Evolutionary conservation across 2,888 invertebrate species (phyloP), one percentile per base, ranked within the genome.

Genomic region (Lithodes maja): DNA sequence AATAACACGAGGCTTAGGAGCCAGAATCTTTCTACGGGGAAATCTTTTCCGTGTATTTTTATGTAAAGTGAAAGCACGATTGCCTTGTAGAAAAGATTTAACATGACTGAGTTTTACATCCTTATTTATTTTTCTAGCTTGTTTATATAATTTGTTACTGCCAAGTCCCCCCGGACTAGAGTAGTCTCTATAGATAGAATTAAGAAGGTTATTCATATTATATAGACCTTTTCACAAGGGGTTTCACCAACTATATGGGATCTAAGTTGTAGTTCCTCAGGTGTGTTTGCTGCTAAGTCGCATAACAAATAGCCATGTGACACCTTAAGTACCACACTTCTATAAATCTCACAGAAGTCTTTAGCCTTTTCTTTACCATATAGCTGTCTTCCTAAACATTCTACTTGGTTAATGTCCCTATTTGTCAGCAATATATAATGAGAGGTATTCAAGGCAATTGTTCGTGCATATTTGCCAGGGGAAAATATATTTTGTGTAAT

Each of bases 151-250:
- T 52, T n/a, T 78, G 5, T 52, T 50, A 12, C 78, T 78, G 3
- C 74, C 74, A 15, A 74, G 33, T 3, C 52, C 78, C 2, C 17
- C 50, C 9, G 78, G 78, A 78, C 52, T 49, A 50, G 12, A 17
- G 12, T 17, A 12, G 50, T 78, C 52, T 2, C 5, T 2, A 15
- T 78, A 78, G 12, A 78, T 2, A 0, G 12, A 5, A 49, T 5
- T 78, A 15, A 53, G 78, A 2, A 12, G 7, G n/a, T 7, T 9
- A 78, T 78, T 78, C 53, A 78, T 50, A 78, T 15, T 9, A 78
- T 9, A 53, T 50, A 78, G 7, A 52, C 78, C 50, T 78, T 78
- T 78, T 78, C 52, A 33, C 78, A 78, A 7, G 78, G 78, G 9
- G 50, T 2, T 78, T 53, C 78, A 9, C 53, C 52, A 49, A 78